A percentile compares a stretch with the other conserved stretches of the same genome.
phyloP scores from a whole-genome alignment of 2,797 vertebrate genomes.

The Tachyglossus aculeatus region DNA sequence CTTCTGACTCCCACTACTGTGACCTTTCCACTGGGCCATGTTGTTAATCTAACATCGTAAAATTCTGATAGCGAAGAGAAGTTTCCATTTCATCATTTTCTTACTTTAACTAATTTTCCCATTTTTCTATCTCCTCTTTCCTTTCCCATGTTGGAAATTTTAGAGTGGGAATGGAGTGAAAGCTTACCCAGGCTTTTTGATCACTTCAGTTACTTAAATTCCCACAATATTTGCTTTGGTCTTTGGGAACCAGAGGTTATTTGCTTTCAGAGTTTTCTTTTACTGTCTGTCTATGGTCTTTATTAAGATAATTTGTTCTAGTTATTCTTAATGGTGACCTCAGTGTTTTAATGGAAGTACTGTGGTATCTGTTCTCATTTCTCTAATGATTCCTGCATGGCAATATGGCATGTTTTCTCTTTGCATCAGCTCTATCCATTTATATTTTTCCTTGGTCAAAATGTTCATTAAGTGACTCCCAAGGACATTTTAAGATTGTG shows the following conservation, averaged over 20 bases:
- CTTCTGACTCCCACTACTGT: too few species aligned
- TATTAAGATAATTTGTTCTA: slow-evolving; percentile 54
- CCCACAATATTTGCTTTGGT: too few species aligned
- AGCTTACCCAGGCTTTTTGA: too few species aligned
- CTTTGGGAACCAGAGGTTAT: not conserved
- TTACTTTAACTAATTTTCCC: too few species aligned
- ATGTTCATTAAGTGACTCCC: not conserved
- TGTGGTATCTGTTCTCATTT: slow-evolving; percentile 22
- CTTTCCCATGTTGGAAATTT: too few species aligned
- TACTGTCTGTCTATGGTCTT: slow-evolving; percentile 31
- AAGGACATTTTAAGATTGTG: not conserved
- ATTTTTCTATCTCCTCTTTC: too few species aligned
- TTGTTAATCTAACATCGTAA: too few species aligned
- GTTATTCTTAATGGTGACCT: slow-evolving; percentile 37
- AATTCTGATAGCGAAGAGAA: too few species aligned
- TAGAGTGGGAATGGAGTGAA: too few species aligned
- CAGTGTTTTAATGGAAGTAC: slow-evolving; percentile 37
- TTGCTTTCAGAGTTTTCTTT: not conserved
- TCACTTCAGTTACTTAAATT: too few species aligned
- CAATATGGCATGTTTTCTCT: not conserved
- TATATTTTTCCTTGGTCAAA: not conserved
- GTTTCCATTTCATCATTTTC: too few species aligned
- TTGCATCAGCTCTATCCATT: not conserved
- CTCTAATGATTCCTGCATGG: slow-evolving; percentile 2
- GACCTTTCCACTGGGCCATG: too few species aligned